These are phyloP conservation scores for Holothuria glaberrima DNA, from an alignment of 35 echinoderm and acorn worm species.

Conservation along the genomic window DNA sequence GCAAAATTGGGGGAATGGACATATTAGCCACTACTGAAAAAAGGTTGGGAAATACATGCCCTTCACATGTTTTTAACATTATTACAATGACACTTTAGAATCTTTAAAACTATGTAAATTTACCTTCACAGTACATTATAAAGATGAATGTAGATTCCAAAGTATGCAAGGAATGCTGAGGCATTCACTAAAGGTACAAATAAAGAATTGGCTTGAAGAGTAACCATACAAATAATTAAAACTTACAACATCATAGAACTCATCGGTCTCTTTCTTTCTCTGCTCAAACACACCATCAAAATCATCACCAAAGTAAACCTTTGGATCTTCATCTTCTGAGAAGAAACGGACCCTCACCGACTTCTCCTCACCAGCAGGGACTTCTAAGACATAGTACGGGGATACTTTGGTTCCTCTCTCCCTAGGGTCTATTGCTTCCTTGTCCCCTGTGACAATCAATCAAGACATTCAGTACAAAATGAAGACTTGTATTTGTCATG, in stretches of 20 bases:
- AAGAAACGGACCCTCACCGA: conserved; percentile 72
- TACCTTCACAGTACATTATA: no score
- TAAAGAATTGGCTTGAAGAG: not conserved
- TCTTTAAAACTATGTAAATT: no score
- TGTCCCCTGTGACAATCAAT: conserved; percentile 63
- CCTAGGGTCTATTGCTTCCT: conserved; percentile 80
- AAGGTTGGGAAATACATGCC: no score
- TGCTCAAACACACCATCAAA: conserved; percentile 85
- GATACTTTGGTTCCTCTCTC: conserved; percentile 89
- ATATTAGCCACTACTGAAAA: no score
- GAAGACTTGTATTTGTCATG: no score
- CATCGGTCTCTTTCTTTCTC: conserved; percentile 86
- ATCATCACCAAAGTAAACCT: conserved; percentile 83
- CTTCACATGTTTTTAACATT: no score
- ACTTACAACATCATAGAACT: conserved; percentile 85
- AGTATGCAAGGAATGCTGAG: not conserved
- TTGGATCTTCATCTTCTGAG: conserved; percentile 71
- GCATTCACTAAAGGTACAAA: not conserved
- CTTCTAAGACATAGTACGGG: conserved; percentile 84
- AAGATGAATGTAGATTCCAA: not conserved
- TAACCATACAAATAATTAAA: not conserved
- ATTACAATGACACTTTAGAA: no score
- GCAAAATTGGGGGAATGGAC: no score
- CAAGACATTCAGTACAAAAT: no score
- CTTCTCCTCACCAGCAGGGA: conserved; percentile 78